Conservation (phyloP, 1,140 invertebrate genomes). For the Dolichoris vasculosae region DNA sequence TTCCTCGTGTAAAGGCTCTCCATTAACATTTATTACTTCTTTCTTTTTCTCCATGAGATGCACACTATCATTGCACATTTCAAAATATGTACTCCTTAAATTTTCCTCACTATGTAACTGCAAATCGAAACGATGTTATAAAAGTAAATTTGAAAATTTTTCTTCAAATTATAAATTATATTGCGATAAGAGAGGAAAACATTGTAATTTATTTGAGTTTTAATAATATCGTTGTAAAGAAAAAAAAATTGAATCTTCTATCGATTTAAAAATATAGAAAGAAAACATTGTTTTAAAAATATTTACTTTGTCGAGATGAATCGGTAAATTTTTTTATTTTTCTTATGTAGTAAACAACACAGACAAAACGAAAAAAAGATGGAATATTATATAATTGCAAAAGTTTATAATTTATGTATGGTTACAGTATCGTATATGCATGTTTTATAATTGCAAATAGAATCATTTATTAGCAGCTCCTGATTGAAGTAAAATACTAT, state of each 20-base stretch:
- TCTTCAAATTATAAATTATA: neutral
- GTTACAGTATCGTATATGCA: neutral
- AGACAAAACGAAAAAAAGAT: neutral
- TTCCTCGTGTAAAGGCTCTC: slow-evolving; percentile 47
- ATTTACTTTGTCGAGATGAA: neutral
- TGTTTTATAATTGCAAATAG: neutral
- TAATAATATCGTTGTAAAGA: neutral
- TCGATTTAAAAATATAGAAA: neutral
- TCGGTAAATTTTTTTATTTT: neutral
- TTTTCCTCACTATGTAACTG: slow-evolving; percentile 35
- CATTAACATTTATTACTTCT: slow-evolving; percentile 37
- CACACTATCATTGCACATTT: slow-evolving; percentile 46
- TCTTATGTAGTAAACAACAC: neutral
- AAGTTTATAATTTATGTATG: neutral
- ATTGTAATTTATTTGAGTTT: slow-evolving; percentile 4
- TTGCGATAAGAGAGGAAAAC: neutral
- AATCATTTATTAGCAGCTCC: neutral
- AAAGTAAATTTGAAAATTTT: neutral
- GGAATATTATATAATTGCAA: neutral
- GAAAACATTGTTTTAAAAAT: neutral
- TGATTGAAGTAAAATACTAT: neutral
- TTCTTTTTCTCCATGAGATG: slow-evolving; percentile 36
- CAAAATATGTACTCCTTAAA: slow-evolving; percentile 34
- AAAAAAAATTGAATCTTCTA: neutral
- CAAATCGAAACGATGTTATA: slow-evolving; percentile 29